Evolutionary conservation across 1,140 invertebrate species (phyloP).

Genomic region (Apis dorsata): DNA sequence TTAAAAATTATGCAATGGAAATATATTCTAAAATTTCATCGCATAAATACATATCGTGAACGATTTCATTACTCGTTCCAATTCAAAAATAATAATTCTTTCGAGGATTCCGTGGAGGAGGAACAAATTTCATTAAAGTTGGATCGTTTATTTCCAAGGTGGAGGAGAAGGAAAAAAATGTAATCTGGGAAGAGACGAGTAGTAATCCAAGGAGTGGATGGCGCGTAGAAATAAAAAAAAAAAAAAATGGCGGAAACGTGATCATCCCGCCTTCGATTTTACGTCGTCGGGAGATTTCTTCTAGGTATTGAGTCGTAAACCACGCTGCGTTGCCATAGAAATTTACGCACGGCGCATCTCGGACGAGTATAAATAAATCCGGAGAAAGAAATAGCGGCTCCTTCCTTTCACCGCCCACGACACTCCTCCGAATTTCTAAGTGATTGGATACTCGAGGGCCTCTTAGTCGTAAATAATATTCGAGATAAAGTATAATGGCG

Average conservation of each 20-base stretch:
- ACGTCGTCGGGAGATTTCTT: slow-evolving; percentile 11
- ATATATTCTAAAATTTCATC: no score
- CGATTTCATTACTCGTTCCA: no score
- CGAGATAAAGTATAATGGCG: neutral
- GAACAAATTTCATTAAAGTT: neutral
- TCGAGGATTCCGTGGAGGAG: no score
- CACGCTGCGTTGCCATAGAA: neutral
- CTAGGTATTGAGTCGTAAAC: slow-evolving; percentile 14
- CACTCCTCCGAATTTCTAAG: neutral
- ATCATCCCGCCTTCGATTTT: neutral
- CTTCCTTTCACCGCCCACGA: slow-evolving; percentile 6
- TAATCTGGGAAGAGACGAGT: neutral
- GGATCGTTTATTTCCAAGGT: neutral
- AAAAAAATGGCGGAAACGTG: neutral
- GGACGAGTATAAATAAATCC: slow-evolving; percentile 10
- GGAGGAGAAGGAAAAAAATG: neutral
- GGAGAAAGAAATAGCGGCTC: neutral
- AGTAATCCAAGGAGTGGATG: neutral
- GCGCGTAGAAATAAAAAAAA: neutral
- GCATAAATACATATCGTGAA: no score
- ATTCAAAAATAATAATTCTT: no score
- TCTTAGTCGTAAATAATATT: neutral
- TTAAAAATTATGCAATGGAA: no score
- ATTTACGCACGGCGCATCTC: neutral
- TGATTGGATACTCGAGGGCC: neutral